These are phyloP conservation scores for Sarcophaga caerulescens DNA, from an alignment of 2,888 invertebrate species.

Conservation along the genomic window DNA sequence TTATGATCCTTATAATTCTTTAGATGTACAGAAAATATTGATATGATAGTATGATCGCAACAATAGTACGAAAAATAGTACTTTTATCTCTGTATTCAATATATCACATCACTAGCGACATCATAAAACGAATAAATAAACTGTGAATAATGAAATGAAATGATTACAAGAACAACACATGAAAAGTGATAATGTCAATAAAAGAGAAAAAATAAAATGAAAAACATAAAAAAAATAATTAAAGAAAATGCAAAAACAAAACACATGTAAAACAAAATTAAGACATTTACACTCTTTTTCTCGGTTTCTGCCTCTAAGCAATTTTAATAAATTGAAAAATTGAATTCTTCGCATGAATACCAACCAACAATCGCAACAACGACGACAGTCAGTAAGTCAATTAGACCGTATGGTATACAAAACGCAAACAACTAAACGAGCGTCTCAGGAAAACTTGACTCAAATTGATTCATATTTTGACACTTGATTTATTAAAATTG, in stretches of 20 bases:
- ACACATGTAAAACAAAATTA: slow-evolving; percentile 12
- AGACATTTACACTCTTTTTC: slow-evolving; percentile 16
- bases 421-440: background rate
- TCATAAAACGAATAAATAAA: background rate
- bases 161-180: slow-evolving; percentile 41
- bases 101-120: background rate
- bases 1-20: too few relatives aligned
- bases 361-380: background rate
- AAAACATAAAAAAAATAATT: background rate
- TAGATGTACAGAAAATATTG: too few relatives aligned
- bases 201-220: background rate
- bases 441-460: slow-evolving; percentile 17
- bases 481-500: slow-evolving; percentile 45
- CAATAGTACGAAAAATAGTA: background rate
- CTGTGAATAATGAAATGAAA: background rate
- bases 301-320: background rate
- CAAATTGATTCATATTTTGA: slow-evolving; percentile 41
- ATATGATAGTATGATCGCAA: too few relatives aligned
- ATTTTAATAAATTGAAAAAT: slow-evolving; percentile 48
- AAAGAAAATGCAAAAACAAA: background rate
- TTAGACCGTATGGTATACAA: background rate
- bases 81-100: background rate
- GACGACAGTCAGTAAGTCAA: background rate
- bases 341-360: slow-evolving; percentile 42
- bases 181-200: slow-evolving; percentile 53